These are phyloP conservation scores for Aulostomus chinensis DNA, from an alignment of 2,797 vertebrate genomes.

Conservation along the genomic window DNA sequence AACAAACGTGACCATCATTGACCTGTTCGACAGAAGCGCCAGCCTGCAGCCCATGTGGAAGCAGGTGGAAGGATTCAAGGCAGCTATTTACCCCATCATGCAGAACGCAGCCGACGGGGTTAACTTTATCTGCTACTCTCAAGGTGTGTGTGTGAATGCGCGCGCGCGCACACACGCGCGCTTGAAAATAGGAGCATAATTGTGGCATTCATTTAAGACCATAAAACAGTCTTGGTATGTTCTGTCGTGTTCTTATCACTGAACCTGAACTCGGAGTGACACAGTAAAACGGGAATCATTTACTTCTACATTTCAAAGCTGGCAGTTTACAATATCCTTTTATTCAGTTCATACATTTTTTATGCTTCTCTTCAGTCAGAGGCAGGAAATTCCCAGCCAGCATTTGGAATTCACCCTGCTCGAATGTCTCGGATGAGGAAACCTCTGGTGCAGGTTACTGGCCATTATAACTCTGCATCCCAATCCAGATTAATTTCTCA, in stretches of 20 bases:
- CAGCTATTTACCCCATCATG: constrained; percentile 89
- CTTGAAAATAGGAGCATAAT: no score
- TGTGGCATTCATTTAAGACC: constrained; percentile 19
- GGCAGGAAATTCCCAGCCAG: constrained; percentile 4
- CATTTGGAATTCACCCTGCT: background rate
- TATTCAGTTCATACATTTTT: no score
- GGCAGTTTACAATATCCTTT: no score
- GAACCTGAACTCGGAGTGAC: no score
- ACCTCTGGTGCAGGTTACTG: no score
- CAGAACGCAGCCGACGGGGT: constrained; percentile 87
- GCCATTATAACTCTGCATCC: no score
- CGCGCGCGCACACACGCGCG: no score
- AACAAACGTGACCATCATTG: constrained; percentile 87
- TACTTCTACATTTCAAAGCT: no score
- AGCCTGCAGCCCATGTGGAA: constrained; percentile 91
- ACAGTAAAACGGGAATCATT: no score
- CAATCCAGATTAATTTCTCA: no score
- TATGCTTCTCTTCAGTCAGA: constrained; percentile 2
- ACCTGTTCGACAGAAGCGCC: constrained; percentile 86
- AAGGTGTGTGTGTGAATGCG: constrained; percentile 81
- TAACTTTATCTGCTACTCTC: constrained; percentile 92
- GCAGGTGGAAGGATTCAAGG: constrained; percentile 90
- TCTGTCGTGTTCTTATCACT: background rate
- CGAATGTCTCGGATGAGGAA: no score
- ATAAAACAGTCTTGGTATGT: constrained; percentile 1